Conservation (phyloP, 2,113 vertebrate genomes). For the Sakesphorus luctuosus region DNA sequence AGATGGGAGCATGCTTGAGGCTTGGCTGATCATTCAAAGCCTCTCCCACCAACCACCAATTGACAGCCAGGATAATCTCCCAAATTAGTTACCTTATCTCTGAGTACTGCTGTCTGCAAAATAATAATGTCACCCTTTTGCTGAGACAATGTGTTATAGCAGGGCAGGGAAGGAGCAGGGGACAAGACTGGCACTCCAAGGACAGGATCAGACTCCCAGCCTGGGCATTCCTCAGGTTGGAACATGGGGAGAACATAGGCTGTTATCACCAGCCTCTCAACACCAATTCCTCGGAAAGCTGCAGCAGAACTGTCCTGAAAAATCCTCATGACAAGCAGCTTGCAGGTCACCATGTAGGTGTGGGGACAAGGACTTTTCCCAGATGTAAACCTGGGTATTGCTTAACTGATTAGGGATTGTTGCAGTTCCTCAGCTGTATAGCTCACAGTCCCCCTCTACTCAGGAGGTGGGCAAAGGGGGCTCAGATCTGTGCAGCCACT, state of each 20-base stretch:
- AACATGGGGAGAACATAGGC: background rate
- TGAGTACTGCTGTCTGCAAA: background rate
- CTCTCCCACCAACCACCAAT: conserved; percentile 1
- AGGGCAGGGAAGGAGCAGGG: background rate
- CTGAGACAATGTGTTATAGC: background rate
- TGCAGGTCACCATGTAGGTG: rapidly evolving
- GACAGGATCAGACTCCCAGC: background rate
- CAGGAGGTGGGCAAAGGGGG: background rate
- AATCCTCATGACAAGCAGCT: background rate
- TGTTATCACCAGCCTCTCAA: background rate
- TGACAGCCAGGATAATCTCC: background rate
- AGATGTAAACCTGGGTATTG: background rate
- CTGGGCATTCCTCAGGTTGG: background rate
- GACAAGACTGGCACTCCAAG: background rate
- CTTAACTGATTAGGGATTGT: background rate
- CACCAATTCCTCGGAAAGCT: background rate
- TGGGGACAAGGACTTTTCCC: background rate
- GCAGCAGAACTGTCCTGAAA: background rate
- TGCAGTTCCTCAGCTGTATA: background rate
- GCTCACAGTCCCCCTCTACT: background rate
- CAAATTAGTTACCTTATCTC: background rate
- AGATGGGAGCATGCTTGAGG: conserved; percentile 16
- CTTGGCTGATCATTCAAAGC: background rate
- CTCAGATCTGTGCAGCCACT: background rate
- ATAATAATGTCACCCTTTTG: background rate